Conservation (phyloP, 2,113 vertebrate species). For the Aptenodytes patagonicus region DNA sequence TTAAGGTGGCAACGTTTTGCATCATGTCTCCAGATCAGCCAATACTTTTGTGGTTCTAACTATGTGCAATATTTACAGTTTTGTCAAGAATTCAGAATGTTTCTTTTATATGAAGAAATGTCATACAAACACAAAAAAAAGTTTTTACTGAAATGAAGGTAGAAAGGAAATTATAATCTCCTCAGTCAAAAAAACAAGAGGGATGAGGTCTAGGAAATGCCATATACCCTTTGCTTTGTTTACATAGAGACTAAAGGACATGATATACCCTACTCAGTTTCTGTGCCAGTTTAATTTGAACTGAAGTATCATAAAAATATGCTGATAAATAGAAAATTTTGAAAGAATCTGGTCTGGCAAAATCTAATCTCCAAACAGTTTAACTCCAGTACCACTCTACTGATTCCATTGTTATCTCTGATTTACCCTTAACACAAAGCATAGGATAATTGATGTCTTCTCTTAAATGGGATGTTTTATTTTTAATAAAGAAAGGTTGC, state of each 20-base stretch:
- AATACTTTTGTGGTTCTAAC: neutral
- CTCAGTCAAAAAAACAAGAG: neutral
- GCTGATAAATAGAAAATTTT: neutral
- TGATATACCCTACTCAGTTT: neutral
- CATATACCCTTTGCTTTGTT: neutral
- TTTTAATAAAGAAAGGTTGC: slow-evolving; percentile 10
- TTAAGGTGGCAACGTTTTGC: neutral
- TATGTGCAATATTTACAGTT: neutral
- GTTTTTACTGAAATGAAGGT: neutral
- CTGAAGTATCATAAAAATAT: neutral
- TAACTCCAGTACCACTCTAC: neutral
- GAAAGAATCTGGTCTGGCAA: neutral
- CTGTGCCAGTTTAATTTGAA: neutral
- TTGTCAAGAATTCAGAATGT: neutral
- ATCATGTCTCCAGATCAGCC: neutral
- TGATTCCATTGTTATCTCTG: neutral
- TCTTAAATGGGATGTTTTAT: neutral
- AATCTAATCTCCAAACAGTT: neutral
- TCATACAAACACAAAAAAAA: neutral
- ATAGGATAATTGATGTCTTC: neutral
- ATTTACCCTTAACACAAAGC: neutral
- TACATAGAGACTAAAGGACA: neutral
- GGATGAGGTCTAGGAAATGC: neutral
- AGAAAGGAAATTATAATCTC: neutral
- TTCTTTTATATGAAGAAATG: neutral